Conservation (phyloP, 2,888 invertebrate species). For the Pterobdella sp. region DNA sequence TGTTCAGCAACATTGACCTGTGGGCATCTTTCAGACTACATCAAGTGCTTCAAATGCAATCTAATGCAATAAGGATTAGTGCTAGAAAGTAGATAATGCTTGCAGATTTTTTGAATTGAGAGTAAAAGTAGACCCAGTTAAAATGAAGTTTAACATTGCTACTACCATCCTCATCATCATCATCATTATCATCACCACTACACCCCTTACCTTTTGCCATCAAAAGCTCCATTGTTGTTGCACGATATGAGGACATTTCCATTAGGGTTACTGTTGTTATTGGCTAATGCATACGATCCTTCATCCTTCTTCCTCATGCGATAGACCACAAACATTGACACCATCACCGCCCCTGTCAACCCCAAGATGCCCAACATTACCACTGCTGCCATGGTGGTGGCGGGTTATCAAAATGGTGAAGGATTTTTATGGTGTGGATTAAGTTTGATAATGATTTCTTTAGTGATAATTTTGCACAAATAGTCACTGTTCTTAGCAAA, state of each 20-base stretch:
- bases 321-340: slow-evolving; percentile 26
- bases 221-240: not conserved
- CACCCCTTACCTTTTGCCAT: no score
- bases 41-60: not conserved
- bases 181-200: not conserved
- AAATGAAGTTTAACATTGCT: no score
- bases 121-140: not conserved
- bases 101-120: not conserved
- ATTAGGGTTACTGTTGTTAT: slow-evolving; percentile 12
- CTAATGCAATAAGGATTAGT: no score
- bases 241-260: not conserved
- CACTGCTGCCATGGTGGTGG: slow-evolving; percentile 13
- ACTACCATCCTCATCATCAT: not conserved
- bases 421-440: no score
- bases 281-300: slow-evolving; percentile 23
- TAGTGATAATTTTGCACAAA: no score
- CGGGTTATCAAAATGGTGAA: no score
- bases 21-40: slow-evolving; percentile 14
- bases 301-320: slow-evolving; percentile 26
- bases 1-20: slow-evolving; percentile 22
- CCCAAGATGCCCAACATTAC: slow-evolving; percentile 21
- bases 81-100: no score
- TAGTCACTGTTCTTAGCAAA: no score
- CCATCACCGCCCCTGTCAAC: slow-evolving; percentile 12
- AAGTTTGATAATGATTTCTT: no score